Evolutionary conservation across 2,113 vertebrate species (phyloP), one percentile per base, ranked within the genome.

Genomic region (Coturnix japonica): DNA sequence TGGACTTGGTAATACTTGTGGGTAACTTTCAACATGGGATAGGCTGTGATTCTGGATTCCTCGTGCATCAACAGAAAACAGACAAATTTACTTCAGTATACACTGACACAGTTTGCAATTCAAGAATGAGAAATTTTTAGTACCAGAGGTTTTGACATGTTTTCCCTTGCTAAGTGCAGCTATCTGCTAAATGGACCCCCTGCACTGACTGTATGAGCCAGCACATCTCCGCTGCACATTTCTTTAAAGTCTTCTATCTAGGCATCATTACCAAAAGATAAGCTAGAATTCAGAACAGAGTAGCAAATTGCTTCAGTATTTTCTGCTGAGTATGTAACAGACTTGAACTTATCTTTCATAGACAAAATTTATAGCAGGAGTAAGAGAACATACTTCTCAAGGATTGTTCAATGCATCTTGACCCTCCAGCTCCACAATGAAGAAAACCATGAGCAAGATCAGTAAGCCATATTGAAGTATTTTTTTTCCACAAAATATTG

Each of bases 401-500:
- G 60, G 63, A 74, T 53, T 76, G 37, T 54, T 47, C 56, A 28
- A 19, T 82, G 51, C 59, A 66, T 82, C 63, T 64, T 87, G 51
- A 49, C 31, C 72, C 41, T 77, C 44, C 37, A 5, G 63, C 63
- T 91, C 46, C 22, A 46, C 73, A 72, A 66, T 46, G 63, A 76
- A 70, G 67, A 85, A 92, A 87, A 73, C 2, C 30, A 41, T 37
- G 46, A 85, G 54, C 16, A 76, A 66, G 41, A 94, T 65, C 81
- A 54, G 73, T 80, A 87, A 56, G 67, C 79, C 79, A 56, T 39
- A 37, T 2, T 67, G 25, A 89, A 79, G 35, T 65, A 89, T 46
- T 93, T 89, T 85, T 85, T n/a, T 31, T 31, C 64, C 64, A 70
- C 63, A 92, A 94, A 89, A 79, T 66, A 92, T 14, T 70, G 74